Conservation (phyloP, 2,888 invertebrate species). For the Papilio gigon region DNA sequence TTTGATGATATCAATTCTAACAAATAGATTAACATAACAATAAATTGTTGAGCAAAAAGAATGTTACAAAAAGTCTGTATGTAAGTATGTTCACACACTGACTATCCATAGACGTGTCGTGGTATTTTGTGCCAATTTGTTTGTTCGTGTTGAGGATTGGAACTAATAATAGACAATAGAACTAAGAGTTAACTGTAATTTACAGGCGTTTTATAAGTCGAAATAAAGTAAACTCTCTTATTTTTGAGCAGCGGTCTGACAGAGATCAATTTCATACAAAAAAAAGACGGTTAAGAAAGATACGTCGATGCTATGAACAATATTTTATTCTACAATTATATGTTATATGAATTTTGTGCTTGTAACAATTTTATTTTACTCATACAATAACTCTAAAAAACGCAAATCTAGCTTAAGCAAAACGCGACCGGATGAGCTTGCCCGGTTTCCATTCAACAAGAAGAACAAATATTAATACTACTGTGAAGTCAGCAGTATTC, state of each 20-base stretch:
- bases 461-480: conserved; percentile 30
- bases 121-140: no score
- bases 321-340: background rate
- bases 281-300: background rate
- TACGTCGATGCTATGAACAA: no score
- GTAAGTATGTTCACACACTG: no score
- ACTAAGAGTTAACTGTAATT: no score
- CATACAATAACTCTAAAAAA: background rate
- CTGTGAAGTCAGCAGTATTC: conserved; percentile 22
- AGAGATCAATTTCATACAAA: background rate
- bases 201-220: no score
- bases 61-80: no score
- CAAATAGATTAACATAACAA: conserved; percentile 6
- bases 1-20: conserved; percentile 4
- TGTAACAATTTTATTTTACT: conserved; percentile 28
- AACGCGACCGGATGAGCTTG: conserved; percentile 11
- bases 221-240: no score
- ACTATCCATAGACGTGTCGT: no score
- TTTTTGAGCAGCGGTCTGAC: no score
- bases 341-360: background rate
- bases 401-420: conserved; percentile 33
- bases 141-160: no score
- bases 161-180: no score
- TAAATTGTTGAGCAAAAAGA: no score
- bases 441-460: conserved; percentile 9